A percentile compares a stretch with the other conserved stretches of the same genome.
Evolutionary conservation across 2,888 invertebrate species (phyloP).

Genomic region (Athripsodes cinereus): DNA sequence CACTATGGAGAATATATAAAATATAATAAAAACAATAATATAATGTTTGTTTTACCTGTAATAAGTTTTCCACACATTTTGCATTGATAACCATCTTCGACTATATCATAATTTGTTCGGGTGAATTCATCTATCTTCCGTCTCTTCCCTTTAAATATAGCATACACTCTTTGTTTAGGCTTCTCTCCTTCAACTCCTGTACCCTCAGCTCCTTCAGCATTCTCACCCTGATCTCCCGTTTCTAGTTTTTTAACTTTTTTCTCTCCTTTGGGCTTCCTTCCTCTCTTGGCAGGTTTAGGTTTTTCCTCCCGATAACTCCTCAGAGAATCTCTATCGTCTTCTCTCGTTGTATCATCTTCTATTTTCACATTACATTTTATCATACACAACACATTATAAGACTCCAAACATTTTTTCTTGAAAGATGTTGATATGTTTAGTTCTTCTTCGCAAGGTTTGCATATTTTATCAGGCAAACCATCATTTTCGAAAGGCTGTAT

Average conservation of each 20-base stretch:
- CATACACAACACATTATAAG: slow-evolving; percentile 13
- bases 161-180: slow-evolving; percentile 8
- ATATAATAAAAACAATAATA: too few species aligned
- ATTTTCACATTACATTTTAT: slow-evolving; percentile 16
- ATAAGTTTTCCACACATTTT: slow-evolving; percentile 16
- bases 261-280: slow-evolving; percentile 8
- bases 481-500: slow-evolving; percentile 17
- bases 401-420: slow-evolving; percentile 15
- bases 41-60: neutral
- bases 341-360: slow-evolving; percentile 6
- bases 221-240: neutral
- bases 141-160: slow-evolving; percentile 10
- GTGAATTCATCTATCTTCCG: slow-evolving; percentile 16
- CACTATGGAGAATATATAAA: too few species aligned
- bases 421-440: slow-evolving; percentile 13
- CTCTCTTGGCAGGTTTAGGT: neutral
- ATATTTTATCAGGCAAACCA: slow-evolving; percentile 16
- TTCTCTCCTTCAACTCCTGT: neutral
- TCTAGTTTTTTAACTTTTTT: slow-evolving; percentile 5
- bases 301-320: slow-evolving; percentile 11
- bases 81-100: slow-evolving; percentile 16
- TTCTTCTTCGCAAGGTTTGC: slow-evolving; percentile 15
- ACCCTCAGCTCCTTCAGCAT: neutral
- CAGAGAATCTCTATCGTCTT: slow-evolving; percentile 10
- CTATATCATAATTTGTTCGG: slow-evolving; percentile 13